phyloP scores from a whole-genome alignment of 2,888 invertebrate species.

The Steinernema carpocapsae region DNA sequence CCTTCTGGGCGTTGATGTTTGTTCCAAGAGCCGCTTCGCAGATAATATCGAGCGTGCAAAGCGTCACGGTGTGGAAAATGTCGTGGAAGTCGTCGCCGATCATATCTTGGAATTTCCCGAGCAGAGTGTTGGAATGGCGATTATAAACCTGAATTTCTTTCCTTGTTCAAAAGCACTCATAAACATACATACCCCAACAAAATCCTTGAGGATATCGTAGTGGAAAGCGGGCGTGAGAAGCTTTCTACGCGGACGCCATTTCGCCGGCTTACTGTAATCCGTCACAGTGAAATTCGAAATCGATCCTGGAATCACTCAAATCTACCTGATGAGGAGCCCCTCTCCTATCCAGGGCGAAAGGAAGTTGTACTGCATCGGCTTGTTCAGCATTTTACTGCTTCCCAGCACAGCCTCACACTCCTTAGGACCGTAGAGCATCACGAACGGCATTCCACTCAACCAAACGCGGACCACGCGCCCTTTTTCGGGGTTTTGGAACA shows the following conservation, averaged over 20 bases:
- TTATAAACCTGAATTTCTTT: constrained; percentile 69
- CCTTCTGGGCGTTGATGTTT: constrained; percentile 64
- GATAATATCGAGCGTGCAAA: constrained; percentile 72
- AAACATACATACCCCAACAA: constrained; percentile 62
- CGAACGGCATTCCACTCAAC: constrained; percentile 64
- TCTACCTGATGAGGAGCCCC: constrained; percentile 72
- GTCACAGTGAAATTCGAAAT: background rate
- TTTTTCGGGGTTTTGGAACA: constrained; percentile 56
- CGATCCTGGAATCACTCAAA: no score
- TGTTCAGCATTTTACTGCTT: constrained; percentile 69
- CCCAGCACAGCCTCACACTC: constrained; percentile 68
- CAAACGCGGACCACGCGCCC: constrained; percentile 60
- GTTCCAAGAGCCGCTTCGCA: constrained; percentile 70
- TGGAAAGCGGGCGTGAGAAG: constrained; percentile 72
- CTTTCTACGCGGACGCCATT: constrained; percentile 71
- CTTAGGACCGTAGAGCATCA: constrained; percentile 68
- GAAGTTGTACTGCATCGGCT: constrained; percentile 71
- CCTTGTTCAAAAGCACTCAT: background rate
- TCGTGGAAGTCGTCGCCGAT: constrained; percentile 52
- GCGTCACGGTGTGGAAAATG: constrained; percentile 65
- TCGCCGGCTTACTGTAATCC: constrained; percentile 66
- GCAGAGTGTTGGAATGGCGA: constrained; percentile 69
- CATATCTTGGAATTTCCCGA: constrained; percentile 56
- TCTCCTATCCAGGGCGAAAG: constrained; percentile 73
- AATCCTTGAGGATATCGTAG: constrained; percentile 72